Base-by-base conservation (phyloP, 2,797 vertebrate species). In the Etheostoma perlongum region DNA sequence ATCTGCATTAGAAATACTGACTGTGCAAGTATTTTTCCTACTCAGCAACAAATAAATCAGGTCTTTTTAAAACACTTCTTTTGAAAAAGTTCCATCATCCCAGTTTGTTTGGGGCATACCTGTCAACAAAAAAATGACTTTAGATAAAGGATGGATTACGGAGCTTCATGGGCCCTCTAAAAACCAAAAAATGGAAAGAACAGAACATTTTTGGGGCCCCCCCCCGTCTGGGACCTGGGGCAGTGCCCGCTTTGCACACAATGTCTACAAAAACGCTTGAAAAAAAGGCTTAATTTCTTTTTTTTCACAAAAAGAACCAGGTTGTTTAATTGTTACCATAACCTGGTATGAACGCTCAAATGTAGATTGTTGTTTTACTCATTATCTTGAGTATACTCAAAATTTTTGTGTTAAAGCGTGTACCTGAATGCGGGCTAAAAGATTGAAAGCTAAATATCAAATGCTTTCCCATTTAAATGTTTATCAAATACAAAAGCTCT, bases 401-500 rank as follows among this genome's bases (percentile, higher is more conserved):
- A 44, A 73, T 72, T 62, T 60, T 21, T 48, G 42, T 46, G 51
- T 15, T 13, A 25, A 72, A 53, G 42, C 19, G 44, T 52, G 54
- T 15, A 12, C 64, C 67, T 72, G 54, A 73, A 75, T 51, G 67
- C n/a, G 14, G 16, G 49, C 67, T 78, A 19, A 67, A 61, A 78
- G 69, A 14, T 64, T 42, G 23, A 80, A 61, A 64, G 59, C 72
- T 30, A 63, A 77, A 68, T 71, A 66, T 62, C 40, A 81, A 82
- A 79, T 48, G 21, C 58, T 52, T 59, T 72, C 48, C 52, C 60
- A 71, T 83, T 83, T 51, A 69, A 47, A 74, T 63, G 27, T 75
- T 88, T 79, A 68, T 25, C 59, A 44, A 59, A 78, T 52, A 78
- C 51, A 79, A 55, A 49, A 76, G 59, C 72, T 73, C 30, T 69